Base-by-base conservation (phyloP, 2,888 invertebrate species). In the Disparrhopalites patrizii region DNA sequence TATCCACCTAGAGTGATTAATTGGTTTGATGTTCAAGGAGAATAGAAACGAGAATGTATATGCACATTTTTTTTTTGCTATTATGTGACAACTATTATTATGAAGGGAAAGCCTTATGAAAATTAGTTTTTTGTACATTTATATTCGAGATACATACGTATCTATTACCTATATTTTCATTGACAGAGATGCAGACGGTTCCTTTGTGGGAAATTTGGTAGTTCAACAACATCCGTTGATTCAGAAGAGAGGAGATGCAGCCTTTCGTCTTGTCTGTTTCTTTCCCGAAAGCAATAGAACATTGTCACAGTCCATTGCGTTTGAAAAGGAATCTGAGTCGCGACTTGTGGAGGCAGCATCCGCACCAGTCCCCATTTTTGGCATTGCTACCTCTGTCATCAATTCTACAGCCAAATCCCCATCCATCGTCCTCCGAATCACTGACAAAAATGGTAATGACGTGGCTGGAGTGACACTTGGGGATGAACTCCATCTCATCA, bases 151-250 rank as follows among this genome's bases (percentile, higher is more conserved):
- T 4, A 7, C 20, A 25, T 52, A n/a, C n/a, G n/a, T n/a, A n/a
- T n/a, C n/a, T n/a, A n/a, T n/a, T n/a, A n/a, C n/a, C n/a, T n/a
- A n/a, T n/a, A n/a, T n/a, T n/a, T 20, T 56, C 18, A 13, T 27
- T 20, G 8, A 43, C 30, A 72, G 74, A 65, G 71, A 74, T 18
- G 27, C 66, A 15, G 72, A 72, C 62, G 74, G 74, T n/a, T 70
- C 71, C 8, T 74, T 73, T 51, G 66, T 72, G 15, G 74, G 72
- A 15, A 74, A 72, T 61, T 54, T 75, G 10, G 67, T 75, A 27
- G 73, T 75, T 8, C 75, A 75, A 40, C 75, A 75, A 62, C 75
- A 75, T 68, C 75, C 75, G 2, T 30, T 75, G 3, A 73, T 75
- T 58, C 75, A 75, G 47, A 73, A 73, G 58, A 55, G 72, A 23